Evolutionary conservation across 2,888 invertebrate species (phyloP).

Genomic region (Hirtodrosophila confusa): DNA sequence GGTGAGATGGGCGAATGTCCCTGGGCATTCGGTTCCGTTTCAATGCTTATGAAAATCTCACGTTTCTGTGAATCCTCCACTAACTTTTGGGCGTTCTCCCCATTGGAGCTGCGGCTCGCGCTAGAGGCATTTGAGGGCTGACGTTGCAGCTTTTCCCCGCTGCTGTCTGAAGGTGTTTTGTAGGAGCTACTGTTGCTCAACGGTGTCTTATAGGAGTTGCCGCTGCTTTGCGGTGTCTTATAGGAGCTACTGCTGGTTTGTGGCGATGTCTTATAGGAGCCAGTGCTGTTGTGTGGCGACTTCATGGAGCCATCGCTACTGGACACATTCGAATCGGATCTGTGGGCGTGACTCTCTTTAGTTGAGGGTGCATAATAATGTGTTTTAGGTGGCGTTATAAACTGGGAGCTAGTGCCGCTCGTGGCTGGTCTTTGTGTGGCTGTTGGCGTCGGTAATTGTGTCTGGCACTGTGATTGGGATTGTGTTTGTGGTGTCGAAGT

Average conservation of each 20-base stretch:
- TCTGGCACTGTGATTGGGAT: conserved; percentile 27
- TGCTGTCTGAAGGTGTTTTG: conserved; percentile 39
- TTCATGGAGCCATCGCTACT: conserved; percentile 35
- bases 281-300: conserved; percentile 12
- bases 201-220: conserved; percentile 17
- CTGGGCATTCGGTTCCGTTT: conserved; percentile 81
- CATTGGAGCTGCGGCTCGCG: conserved; percentile 9
- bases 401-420: conserved; percentile 28
- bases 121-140: conserved; percentile 25
- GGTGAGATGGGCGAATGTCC: conserved; percentile 78
- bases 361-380: conserved; percentile 27
- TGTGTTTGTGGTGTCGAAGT: conserved; percentile 63
- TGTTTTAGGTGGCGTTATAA: conserved; percentile 32
- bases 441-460: conserved; percentile 39
- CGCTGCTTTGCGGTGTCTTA: conserved; percentile 12
- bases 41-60: conserved; percentile 83
- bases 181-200: conserved; percentile 24
- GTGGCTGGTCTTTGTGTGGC: conserved; percentile 33
- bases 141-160: conserved; percentile 38
- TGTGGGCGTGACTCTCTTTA: conserved; percentile 62
- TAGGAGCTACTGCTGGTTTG: conserved; percentile 25
- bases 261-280: conserved; percentile 11
- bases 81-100: conserved; percentile 10
- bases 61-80: conserved; percentile 65
- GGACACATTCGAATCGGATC: conserved; percentile 55